Evolutionary conservation across 2,888 invertebrate genomes (phyloP).

Genomic region (Halictus ligatus): DNA sequence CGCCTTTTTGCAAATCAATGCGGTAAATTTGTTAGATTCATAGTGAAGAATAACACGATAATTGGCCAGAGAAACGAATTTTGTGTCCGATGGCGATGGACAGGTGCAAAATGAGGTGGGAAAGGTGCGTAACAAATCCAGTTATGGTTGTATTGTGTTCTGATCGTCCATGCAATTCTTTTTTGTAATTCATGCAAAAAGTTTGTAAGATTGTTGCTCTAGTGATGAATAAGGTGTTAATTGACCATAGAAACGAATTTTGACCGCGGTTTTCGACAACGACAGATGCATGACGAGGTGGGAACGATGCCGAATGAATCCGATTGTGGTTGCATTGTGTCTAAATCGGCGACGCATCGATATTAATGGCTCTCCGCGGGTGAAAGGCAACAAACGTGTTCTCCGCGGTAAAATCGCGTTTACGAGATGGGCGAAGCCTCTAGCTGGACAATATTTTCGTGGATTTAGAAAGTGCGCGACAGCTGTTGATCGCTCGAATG

Average conservation of each 20-base stretch:
- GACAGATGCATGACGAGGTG: neutral
- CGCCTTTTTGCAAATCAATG: too few relatives aligned
- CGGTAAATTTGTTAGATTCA: too few relatives aligned
- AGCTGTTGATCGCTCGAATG: neutral
- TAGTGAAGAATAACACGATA: neutral
- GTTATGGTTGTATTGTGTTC: neutral
- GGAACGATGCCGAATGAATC: neutral
- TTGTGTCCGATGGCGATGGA: neutral
- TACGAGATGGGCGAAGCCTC: neutral
- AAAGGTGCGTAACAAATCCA: neutral
- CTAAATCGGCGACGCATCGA: slow-evolving; percentile 1
- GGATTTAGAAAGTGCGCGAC: slow-evolving; percentile 21
- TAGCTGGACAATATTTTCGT: slow-evolving; percentile 7
- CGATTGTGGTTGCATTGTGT: neutral
- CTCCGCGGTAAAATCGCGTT: slow-evolving; percentile 1
- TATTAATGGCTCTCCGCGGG: neutral
- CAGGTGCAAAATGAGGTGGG: neutral
- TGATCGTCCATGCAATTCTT: neutral
- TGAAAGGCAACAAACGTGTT: slow-evolving; percentile 27
- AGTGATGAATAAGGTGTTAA: neutral
- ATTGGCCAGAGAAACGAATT: neutral
- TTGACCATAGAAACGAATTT: neutral
- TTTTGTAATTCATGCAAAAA: neutral
- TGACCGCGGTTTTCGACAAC: neutral
- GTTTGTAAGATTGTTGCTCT: neutral